phyloP scores from a whole-genome alignment of 2,113 vertebrate genomes.

The Ictalurus furcatus region DNA sequence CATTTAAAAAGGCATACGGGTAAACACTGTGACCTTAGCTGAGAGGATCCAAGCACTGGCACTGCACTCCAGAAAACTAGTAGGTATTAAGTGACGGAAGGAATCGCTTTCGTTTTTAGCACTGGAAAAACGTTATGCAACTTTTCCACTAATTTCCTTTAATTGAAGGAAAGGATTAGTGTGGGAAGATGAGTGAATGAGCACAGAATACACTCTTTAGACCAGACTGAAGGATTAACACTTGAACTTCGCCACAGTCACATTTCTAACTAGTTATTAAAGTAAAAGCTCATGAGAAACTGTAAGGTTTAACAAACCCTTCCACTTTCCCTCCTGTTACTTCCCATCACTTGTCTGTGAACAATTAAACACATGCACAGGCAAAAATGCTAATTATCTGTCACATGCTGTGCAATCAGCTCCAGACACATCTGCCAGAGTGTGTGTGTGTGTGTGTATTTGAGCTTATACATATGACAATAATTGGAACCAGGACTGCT shows the following conservation, averaged over 20 bases:
- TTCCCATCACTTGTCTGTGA: constrained; percentile 51
- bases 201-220: neutral
- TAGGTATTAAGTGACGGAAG: neutral
- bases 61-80: neutral
- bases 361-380: constrained; percentile 50
- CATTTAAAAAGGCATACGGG: neutral
- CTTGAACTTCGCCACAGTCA: neutral
- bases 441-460: constrained; percentile 39
- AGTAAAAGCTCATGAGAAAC: neutral
- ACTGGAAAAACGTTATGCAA: neutral
- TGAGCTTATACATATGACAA: constrained; percentile 58
- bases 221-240: neutral
- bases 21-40: neutral
- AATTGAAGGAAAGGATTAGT: neutral
- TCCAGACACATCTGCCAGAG: constrained; percentile 59
- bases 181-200: neutral
- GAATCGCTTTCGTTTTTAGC: neutral
- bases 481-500: constrained; percentile 72
- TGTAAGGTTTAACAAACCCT: neutral
- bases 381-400: constrained; percentile 51
- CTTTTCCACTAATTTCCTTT: neutral
- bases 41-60: neutral
- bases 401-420: constrained; percentile 59
- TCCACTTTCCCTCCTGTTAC: constrained; percentile 17
- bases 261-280: neutral